Evolutionary conservation across 37 sponge, comb jelly and placozoan genomes (phyloP), one percentile per base, ranked within the genome.

Genomic region (Halisarca cf. caerulea): DNA sequence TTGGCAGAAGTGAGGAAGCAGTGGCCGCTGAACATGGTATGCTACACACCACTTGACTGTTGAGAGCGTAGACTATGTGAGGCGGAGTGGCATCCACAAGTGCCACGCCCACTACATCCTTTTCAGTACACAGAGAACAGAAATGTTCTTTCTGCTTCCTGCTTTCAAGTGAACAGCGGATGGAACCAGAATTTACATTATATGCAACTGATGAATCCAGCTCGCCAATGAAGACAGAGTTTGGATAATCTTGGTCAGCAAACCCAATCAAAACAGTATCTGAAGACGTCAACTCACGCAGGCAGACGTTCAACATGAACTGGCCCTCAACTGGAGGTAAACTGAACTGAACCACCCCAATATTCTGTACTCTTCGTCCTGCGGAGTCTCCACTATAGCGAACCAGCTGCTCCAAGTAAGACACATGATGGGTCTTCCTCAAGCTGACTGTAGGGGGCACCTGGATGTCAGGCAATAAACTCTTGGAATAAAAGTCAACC

Each of bases 181-280:
- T 34, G 7, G 17, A 1, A 1, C 69, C 69, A 17, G 30, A 18
- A 7, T 17, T 34, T 0, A 68, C 35, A 34, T 68, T 68, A 34
- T 68, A 68, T 34, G 32, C 69, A 7, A 68, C 33, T 3, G 69
- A 68, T 34, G 15, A 34, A 4, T 27, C n/a, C 33, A 68, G 30
- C 33, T 68, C 32, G 17, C 69, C 69, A 28, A 27, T 34, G 35
- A 28, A 68, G 11, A 68, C 30, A 27, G 69, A 68, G 69, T 28
- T 25, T 2, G 86, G 84, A 84, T 86, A 92, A 80, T 88, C 87
- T 28, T 45, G 59, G 14, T 64, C 64, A 1, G 87, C 93, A 20
- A 92, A 60, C n/a, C 93, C 93, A 70, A 92, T 61, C 58, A 83
- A 23, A 1, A 92, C 62, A 8, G n/a, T 86, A 60, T 88, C 90